Percentiles rank a stretch among this genome's conserved stretches.
phyloP scores from a whole-genome alignment of 1,140 invertebrate genomes.

The Drosophila athabasca region DNA sequence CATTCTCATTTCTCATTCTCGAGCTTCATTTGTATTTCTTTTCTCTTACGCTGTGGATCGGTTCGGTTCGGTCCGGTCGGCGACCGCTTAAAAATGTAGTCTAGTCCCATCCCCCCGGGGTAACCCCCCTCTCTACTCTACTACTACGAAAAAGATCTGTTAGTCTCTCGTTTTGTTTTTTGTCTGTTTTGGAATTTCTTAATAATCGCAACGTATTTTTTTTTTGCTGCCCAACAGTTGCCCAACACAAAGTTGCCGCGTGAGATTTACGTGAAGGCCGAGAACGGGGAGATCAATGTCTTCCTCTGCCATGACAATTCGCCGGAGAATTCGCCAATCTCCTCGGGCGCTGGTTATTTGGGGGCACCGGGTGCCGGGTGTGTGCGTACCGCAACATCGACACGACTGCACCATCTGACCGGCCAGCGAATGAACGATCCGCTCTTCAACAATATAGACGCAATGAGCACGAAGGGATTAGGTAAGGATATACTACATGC shows the following conservation, averaged over 20 bases:
- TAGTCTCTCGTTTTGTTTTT: background rate
- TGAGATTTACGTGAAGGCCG: constrained; percentile 94
- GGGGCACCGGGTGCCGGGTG: constrained; percentile 40
- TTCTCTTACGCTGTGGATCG: constrained; percentile 43
- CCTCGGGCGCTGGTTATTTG: constrained; percentile 39
- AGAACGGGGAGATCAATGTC: constrained; percentile 94
- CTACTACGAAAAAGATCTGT: constrained; percentile 16
- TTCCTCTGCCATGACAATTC: constrained; percentile 93
- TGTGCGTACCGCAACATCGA: constrained; percentile 72
- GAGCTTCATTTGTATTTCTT: constrained; percentile 42
- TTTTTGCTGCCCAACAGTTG: constrained; percentile 82
- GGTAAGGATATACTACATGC: constrained; percentile 33
- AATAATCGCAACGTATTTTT: background rate
- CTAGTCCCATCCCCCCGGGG: background rate
- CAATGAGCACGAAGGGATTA: constrained; percentile 69
- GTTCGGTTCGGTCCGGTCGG: constrained; percentile 17
- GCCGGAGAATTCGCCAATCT: constrained; percentile 83
- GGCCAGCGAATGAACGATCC: constrained; percentile 72
- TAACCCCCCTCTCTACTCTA: too few relatives aligned
- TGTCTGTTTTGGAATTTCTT: constrained; percentile 5
- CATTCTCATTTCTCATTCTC: constrained; percentile 22
- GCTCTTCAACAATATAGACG: constrained; percentile 79
- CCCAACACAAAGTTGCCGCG: constrained; percentile 86
- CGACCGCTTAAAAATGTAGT: constrained; percentile 45
- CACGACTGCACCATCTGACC: constrained; percentile 68